phyloP scores from a whole-genome alignment of 1,140 invertebrate species.

The Drosophila grimshawi region DNA sequence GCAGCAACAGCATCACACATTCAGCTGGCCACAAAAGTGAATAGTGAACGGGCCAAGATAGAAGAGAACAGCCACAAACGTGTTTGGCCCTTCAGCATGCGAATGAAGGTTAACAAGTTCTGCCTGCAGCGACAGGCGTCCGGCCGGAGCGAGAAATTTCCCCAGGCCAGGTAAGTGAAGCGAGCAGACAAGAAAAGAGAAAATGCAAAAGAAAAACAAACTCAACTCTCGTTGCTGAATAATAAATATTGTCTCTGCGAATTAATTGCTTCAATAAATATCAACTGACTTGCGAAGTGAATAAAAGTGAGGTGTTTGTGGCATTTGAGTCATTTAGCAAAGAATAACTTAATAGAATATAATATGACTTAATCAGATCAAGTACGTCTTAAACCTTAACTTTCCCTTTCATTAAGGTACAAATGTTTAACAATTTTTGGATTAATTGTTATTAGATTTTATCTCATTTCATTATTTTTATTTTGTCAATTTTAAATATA shows the following conservation, averaged over 20 bases:
- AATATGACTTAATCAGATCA: too few species aligned
- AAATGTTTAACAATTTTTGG: too few species aligned
- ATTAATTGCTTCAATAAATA: too few species aligned
- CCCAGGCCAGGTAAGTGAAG: conserved; percentile 56
- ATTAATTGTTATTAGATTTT: too few species aligned
- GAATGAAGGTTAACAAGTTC: conserved; percentile 61
- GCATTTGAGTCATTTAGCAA: too few species aligned
- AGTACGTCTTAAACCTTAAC: too few species aligned
- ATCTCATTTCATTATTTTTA: too few species aligned
- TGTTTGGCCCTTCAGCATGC: conserved; percentile 54
- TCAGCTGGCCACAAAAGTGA: background rate
- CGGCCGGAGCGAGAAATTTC: conserved; percentile 48
- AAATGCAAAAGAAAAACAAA: background rate
- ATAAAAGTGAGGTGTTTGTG: background rate
- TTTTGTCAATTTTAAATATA: too few species aligned
- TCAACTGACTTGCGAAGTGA: background rate
- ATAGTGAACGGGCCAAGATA: background rate
- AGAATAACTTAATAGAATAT: too few species aligned
- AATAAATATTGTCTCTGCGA: background rate
- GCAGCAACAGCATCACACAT: conserved; percentile 7
- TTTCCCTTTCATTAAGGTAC: too few species aligned
- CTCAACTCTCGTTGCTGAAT: background rate
- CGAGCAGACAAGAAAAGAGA: background rate
- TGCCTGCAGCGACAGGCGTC: conserved; percentile 47
- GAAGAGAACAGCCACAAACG: conserved; percentile 3